Percentiles rank a stretch among this genome's conserved stretches.
These are phyloP conservation scores for Luperina testacea DNA, from an alignment of 2,888 invertebrate species.

Conservation along the genomic window DNA sequence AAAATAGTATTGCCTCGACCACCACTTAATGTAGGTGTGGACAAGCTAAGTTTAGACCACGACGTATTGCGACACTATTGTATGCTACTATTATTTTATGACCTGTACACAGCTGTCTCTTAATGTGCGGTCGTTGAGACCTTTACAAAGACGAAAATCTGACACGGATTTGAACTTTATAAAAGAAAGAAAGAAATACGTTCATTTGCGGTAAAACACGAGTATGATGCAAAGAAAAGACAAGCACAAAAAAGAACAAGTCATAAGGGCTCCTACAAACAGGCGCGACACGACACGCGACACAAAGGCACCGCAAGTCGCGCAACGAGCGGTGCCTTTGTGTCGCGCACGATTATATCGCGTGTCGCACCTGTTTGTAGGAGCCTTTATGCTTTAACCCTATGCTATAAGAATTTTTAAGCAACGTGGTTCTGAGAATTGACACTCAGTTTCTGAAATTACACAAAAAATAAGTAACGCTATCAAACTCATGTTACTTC, in stretches of 20 bases:
- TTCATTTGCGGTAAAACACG: no score
- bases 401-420: neutral
- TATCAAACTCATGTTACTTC: neutral
- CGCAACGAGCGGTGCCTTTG: no score
- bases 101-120: neutral
- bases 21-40: no score
- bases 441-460: neutral
- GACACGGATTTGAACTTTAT: neutral
- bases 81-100: neutral
- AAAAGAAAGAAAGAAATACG: neutral
- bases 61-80: neutral
- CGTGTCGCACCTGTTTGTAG: no score
- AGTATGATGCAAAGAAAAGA: no score
- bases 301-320: no score
- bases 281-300: no score
- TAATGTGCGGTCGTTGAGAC: neutral
- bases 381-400: neutral
- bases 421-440: neutral
- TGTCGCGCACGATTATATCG: no score
- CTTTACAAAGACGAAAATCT: neutral
- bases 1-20: neutral
- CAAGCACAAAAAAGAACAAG: neutral
- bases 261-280: neutral
- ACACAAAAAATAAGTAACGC: neutral
- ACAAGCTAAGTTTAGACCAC: conserved; percentile 10